phyloP scores from a whole-genome alignment of 2,888 invertebrate species.

The Sphaerophoria taeniata region DNA sequence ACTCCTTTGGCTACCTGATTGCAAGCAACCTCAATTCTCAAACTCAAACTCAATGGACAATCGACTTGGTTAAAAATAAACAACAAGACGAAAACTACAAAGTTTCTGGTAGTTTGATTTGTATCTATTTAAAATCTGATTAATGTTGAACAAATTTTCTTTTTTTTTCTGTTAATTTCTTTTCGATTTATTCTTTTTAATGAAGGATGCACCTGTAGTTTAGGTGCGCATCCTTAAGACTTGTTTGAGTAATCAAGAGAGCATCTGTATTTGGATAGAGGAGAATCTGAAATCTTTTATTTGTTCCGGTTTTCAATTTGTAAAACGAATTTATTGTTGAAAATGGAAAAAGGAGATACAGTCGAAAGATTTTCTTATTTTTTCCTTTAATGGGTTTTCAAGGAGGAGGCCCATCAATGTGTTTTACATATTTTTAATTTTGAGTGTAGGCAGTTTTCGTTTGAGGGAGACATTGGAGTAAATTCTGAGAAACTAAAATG shows the following conservation, averaged over 20 bases:
- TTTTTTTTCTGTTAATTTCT: slow-evolving; percentile 18
- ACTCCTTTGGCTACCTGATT: slow-evolving; percentile 74
- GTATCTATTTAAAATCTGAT: slow-evolving; percentile 71
- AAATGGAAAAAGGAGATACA: slow-evolving; percentile 67
- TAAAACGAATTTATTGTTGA: slow-evolving; percentile 8
- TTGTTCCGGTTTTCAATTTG: slow-evolving; percentile 72
- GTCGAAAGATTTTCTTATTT: slow-evolving; percentile 57
- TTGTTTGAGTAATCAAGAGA: background rate
- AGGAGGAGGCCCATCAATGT: slow-evolving; percentile 25
- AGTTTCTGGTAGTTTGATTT: slow-evolving; percentile 58
- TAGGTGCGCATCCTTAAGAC: slow-evolving; percentile 39
- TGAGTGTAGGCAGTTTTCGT: slow-evolving; percentile 11
- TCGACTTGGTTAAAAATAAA: slow-evolving; percentile 55
- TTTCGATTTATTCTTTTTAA: slow-evolving; percentile 26
- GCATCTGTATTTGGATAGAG: slow-evolving; percentile 36
- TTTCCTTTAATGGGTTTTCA: slow-evolving; percentile 48
- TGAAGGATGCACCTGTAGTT: slow-evolving; percentile 55
- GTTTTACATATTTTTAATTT: background rate
- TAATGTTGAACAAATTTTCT: slow-evolving; percentile 72
- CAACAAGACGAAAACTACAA: slow-evolving; percentile 4
- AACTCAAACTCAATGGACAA: slow-evolving; percentile 15
- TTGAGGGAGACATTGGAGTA: slow-evolving; percentile 17
- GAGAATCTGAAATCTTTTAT: slow-evolving; percentile 56
- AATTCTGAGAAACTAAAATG: background rate
- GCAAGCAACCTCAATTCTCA: slow-evolving; percentile 42